Conservation (phyloP, 2,888 invertebrate species). For the Drosophila mimica region DNA sequence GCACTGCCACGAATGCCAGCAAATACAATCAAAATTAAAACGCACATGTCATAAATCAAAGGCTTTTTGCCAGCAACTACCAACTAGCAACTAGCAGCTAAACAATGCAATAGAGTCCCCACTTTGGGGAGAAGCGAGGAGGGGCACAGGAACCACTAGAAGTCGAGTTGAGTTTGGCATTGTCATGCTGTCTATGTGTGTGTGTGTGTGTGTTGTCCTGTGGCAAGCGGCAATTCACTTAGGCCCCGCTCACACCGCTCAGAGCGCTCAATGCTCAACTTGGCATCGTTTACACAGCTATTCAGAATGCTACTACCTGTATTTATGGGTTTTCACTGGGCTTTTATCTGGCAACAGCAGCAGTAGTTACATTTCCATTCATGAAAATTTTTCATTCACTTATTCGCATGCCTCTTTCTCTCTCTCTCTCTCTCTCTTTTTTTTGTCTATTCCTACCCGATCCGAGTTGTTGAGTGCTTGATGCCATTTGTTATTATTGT, state of each 20-base stretch:
- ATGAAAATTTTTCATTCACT: slow-evolving; percentile 79
- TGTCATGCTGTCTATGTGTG: slow-evolving; percentile 29
- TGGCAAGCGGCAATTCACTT: slow-evolving; percentile 74
- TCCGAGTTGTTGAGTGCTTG: slow-evolving; percentile 50
- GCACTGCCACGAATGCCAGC: slow-evolving; percentile 21
- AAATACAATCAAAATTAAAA: slow-evolving; percentile 72
- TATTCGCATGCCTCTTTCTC: slow-evolving; percentile 36
- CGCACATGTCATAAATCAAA: slow-evolving; percentile 78
- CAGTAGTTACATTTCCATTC: slow-evolving; percentile 79
- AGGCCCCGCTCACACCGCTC: slow-evolving; percentile 39
- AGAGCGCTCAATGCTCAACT: slow-evolving; percentile 21
- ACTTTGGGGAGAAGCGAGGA: background rate
- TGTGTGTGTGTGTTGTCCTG: slow-evolving; percentile 20
- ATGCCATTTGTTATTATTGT: slow-evolving; percentile 71
- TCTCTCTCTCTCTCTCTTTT: background rate
- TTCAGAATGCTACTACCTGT: slow-evolving; percentile 74
- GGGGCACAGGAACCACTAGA: slow-evolving; percentile 28
- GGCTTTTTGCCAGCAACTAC: slow-evolving; percentile 53
- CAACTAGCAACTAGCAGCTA: slow-evolving; percentile 47
- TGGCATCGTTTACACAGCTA: slow-evolving; percentile 72
- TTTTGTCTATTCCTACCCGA: slow-evolving; percentile 5
- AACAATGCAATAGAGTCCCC: slow-evolving; percentile 69
- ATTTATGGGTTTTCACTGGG: slow-evolving; percentile 72
- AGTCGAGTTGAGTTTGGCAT: slow-evolving; percentile 31
- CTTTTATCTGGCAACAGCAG: slow-evolving; percentile 64